Evolutionary conservation across 2,113 vertebrate species (phyloP), one percentile per base, ranked within the genome.

Genomic region (Rhabdomys dilectus): DNA sequence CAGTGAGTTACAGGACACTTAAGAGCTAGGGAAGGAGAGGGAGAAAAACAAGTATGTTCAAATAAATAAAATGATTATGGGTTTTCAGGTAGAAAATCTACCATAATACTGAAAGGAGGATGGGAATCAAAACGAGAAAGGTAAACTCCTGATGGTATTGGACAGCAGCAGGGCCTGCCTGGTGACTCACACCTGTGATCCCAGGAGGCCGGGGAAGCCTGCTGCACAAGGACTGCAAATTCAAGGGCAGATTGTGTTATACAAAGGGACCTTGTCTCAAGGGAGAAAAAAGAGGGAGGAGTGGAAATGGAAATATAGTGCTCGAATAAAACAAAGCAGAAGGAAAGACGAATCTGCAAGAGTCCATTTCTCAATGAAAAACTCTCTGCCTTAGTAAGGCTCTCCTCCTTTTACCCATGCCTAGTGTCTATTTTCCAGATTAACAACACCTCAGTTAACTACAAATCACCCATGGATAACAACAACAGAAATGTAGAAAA

Each of bases 401-500:
- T 97, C 76, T 60, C 58, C 11, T 58, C 62, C 72, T 22, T 82
- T 78, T 53, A 72, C 24, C 85, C 64, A 24, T 42, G 51, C 5
- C 51, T 58, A 72, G 1, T 66, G 42, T 90, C 60, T 73, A 94
- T 82, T 68, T 51, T 94, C 42, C 51, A n/a, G 76, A 82, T 29
- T 34, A 60, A 24, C 89, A 91, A 53, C 56, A 66, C 15, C 70
- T 89, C 13, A 60, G 72, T 82, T 91, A 72, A 78, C 73, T 70
- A 51, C 53, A 58, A 42, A 70, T 73, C 76, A 95, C 16, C n/a
- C 36, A 86, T 16, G n/a, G 68, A 72, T 73, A 58, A 64, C 7
- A 64, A 58, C 11, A 88, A 17, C 24, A 68, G 16, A 1, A n/a
- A 89, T 92, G 86, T 56, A 85, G 64, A 91, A 94, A 91, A 87